These are phyloP conservation scores for Papilio xuthus DNA, from an alignment of 1,140 invertebrate species.

Conservation along the genomic window DNA sequence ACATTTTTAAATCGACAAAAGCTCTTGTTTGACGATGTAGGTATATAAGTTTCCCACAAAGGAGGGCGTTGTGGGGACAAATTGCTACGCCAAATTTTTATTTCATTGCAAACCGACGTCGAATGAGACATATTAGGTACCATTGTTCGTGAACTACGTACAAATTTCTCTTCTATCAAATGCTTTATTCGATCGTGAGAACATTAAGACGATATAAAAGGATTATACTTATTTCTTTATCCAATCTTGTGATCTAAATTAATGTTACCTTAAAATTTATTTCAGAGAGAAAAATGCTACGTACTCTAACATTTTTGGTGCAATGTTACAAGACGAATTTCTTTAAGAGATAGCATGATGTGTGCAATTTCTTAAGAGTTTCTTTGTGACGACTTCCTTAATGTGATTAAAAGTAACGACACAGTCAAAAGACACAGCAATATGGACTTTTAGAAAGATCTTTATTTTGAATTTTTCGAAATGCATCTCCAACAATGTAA, in stretches of 20 bases:
- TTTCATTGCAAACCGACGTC: conserved; percentile 24
- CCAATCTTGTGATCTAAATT: neutral
- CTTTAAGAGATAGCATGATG: conserved; percentile 1
- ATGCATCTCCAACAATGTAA: neutral
- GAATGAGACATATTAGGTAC: neutral
- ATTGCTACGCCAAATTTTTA: conserved; percentile 27
- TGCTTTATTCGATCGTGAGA: neutral
- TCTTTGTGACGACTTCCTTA: conserved; percentile 14
- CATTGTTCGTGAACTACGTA: conserved; percentile 10
- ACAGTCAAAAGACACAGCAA: neutral
- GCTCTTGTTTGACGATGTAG: neutral
- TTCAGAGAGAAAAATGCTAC: neutral
- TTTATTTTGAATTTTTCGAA: neutral
- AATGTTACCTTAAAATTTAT: neutral
- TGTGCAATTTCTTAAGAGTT: conserved; percentile 19
- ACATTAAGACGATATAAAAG: neutral
- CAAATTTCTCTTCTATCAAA: conserved; percentile 3
- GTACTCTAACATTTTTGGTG: neutral
- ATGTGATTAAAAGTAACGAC: conserved; percentile 6
- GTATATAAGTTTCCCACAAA: neutral
- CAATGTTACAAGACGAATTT: neutral
- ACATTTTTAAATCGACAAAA: conserved; percentile 8
- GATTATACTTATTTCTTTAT: neutral
- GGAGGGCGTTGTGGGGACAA: neutral
- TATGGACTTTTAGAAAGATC: neutral